Percentiles rank a stretch among this genome's conserved stretches.
Conservation (phyloP, 2,888 invertebrate species). For the Troglohyphantes excavatus region DNA sequence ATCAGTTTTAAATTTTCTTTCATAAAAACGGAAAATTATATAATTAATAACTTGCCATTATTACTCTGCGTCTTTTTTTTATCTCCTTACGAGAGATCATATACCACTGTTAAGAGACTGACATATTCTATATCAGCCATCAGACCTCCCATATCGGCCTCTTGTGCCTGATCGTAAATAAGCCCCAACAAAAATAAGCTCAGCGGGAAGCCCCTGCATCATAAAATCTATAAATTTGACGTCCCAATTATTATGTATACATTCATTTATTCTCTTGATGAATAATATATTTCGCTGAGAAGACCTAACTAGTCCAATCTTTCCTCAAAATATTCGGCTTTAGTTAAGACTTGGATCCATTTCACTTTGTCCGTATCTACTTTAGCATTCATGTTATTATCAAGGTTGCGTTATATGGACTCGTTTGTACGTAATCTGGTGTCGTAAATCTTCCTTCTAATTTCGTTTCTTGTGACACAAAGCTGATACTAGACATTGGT, state of each 20-base stretch:
- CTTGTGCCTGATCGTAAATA: too few relatives aligned
- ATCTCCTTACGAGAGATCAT: too few relatives aligned
- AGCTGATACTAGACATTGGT: background rate
- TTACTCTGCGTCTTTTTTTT: too few relatives aligned
- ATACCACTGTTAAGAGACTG: too few relatives aligned
- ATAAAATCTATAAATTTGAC: background rate
- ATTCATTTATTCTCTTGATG: background rate
- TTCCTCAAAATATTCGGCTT: background rate
- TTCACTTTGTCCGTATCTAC: background rate
- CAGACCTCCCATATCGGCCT: too few relatives aligned
- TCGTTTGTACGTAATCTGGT: background rate
- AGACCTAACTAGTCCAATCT: background rate
- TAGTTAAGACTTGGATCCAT: background rate
- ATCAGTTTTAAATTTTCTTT: too few relatives aligned
- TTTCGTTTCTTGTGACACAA: background rate
- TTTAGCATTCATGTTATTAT: background rate
- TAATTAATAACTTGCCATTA: too few relatives aligned
- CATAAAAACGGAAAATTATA: too few relatives aligned
- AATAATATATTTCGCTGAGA: background rate
- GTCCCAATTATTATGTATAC: background rate
- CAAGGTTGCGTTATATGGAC: background rate
- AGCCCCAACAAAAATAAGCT: background rate
- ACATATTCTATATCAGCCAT: too few relatives aligned
- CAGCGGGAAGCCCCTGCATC: background rate
- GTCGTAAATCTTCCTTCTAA: background rate